Conservation (phyloP, 2,888 invertebrate species). For the Scaptomyza cyrtandrae region DNA sequence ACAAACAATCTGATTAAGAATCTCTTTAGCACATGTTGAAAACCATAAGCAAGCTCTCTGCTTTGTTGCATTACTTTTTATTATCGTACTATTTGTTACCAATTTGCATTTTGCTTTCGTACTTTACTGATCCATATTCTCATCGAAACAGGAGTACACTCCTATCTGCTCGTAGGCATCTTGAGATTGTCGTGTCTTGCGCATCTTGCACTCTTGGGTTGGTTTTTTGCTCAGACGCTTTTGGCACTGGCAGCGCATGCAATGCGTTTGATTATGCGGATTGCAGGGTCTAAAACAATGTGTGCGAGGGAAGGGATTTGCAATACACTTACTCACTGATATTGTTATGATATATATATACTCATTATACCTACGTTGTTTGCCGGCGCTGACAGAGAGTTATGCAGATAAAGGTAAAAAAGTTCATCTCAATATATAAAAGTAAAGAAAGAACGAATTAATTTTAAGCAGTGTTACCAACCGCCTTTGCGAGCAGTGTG, state of each 20-base stretch:
- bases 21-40: neutral
- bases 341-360: neutral
- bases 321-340: neutral
- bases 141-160: neutral
- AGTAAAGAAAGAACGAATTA: neutral
- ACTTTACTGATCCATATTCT: neutral
- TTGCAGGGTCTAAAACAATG: conserved; percentile 4
- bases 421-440: conserved; percentile 2
- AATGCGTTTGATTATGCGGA: conserved; percentile 13
- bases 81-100: neutral
- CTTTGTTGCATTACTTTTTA: too few species aligned
- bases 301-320: neutral
- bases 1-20: conserved; percentile 7
- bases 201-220: neutral
- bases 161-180: conserved; percentile 4
- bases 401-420: neutral
- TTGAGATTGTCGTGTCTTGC: neutral
- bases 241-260: conserved; percentile 13
- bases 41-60: neutral
- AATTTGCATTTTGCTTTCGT: neutral
- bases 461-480: neutral
- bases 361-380: conserved; percentile 1
- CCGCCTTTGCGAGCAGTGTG: neutral
- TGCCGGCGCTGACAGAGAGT: conserved; percentile 5
- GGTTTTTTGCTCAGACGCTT: conserved; percentile 1